A percentile compares a stretch with the other conserved stretches of the same genome.
Evolutionary conservation across 2,797 vertebrate species (phyloP).

Genomic region (Poeciliopsis infans): DNA sequence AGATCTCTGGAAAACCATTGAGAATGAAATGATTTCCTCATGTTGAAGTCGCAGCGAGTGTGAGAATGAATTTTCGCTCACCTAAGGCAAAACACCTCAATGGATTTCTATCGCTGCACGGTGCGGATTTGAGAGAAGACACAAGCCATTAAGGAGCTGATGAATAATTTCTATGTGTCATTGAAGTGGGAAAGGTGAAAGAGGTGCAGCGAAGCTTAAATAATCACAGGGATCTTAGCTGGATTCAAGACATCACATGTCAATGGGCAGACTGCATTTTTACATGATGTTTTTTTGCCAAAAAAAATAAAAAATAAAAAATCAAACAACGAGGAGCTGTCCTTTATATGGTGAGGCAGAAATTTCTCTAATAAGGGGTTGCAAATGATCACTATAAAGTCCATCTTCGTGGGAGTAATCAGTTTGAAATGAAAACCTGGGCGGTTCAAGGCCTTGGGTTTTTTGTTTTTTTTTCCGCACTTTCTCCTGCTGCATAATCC

Average conservation of each 20-base stretch:
- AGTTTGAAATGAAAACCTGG: slow-evolving; percentile 50
- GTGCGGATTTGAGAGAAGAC: slow-evolving; percentile 45
- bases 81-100: slow-evolving; percentile 55
- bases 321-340: slow-evolving; percentile 2
- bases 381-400: slow-evolving; percentile 27
- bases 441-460: slow-evolving; percentile 34
- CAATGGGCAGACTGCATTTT: neutral
- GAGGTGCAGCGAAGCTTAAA: slow-evolving; percentile 16
- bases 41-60: slow-evolving; percentile 36
- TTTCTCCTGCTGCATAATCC: slow-evolving; percentile 48
- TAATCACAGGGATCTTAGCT: slow-evolving; percentile 35
- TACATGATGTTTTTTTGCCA: slow-evolving; percentile 28
- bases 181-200: slow-evolving; percentile 37
- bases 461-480: slow-evolving; percentile 31
- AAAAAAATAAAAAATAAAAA: neutral
- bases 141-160: slow-evolving; percentile 63
- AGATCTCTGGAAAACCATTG: slow-evolving; percentile 55
- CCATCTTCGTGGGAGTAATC: slow-evolving; percentile 35
- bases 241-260: slow-evolving; percentile 19
- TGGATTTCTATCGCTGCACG: slow-evolving; percentile 64
- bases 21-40: slow-evolving; percentile 69
- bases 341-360: neutral
- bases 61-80: slow-evolving; percentile 60
- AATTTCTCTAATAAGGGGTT: slow-evolving; percentile 12
- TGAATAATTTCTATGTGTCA: slow-evolving; percentile 60